Conservation (phyloP, 2,888 invertebrate species). For the Epirrita christyi region DNA sequence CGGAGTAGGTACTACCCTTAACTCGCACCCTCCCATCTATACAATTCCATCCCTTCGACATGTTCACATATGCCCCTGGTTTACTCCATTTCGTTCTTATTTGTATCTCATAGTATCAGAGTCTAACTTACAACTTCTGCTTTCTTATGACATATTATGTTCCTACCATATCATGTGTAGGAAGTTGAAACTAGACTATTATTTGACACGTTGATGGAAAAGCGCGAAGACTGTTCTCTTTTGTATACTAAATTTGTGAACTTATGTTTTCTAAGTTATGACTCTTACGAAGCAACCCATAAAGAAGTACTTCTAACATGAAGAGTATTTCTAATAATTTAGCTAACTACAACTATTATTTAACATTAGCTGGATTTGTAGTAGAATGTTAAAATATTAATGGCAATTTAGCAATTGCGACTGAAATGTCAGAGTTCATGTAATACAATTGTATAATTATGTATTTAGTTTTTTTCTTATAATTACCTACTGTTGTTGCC, state of each 20-base stretch:
- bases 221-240: conserved; percentile 1
- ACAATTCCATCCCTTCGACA: conserved; percentile 15
- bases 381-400: conserved; percentile 18
- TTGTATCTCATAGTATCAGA: conserved; percentile 5
- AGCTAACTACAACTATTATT: conserved; percentile 8
- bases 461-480: conserved; percentile 44
- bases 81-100: conserved; percentile 8
- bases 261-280: conserved; percentile 9
- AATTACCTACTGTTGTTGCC: conserved; percentile 47
- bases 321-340: no score
- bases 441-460: conserved; percentile 50
- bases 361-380: conserved; percentile 8
- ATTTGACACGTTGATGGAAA: conserved; percentile 20
- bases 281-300: conserved; percentile 2
- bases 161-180: no score
- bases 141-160: neutral
- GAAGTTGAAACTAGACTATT: conserved; percentile 22
- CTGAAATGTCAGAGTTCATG: conserved; percentile 45
- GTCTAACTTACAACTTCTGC: conserved; percentile 10
- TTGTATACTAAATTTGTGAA: conserved; percentile 13
- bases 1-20: conserved; percentile 41
- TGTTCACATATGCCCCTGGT: neutral
- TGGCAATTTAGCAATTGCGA: conserved; percentile 22
- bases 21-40: conserved; percentile 26
- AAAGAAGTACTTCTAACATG: neutral